phyloP scores from a whole-genome alignment of 2,113 vertebrate species.

The Cyphomyrus plagiostoma region DNA sequence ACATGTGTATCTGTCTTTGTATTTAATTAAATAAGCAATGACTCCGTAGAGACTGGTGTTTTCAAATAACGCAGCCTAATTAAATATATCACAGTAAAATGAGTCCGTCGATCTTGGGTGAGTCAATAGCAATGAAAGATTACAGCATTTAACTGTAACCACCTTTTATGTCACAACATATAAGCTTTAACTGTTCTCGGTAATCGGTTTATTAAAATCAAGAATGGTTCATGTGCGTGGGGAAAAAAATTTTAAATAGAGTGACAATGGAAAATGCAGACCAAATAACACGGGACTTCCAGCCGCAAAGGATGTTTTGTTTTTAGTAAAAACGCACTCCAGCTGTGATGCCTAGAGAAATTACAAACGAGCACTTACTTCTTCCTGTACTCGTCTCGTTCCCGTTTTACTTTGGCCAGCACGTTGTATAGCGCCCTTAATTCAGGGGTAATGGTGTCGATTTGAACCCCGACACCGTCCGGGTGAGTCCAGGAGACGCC shows the following conservation, averaged over 20 bases:
- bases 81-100: neutral
- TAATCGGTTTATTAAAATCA: neutral
- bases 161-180: neutral
- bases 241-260: neutral
- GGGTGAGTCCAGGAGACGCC: slow-evolving; percentile 58
- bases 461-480: slow-evolving; percentile 66
- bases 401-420: slow-evolving; percentile 67
- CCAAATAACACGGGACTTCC: neutral
- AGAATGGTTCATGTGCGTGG: neutral
- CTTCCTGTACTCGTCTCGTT: slow-evolving; percentile 65
- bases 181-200: neutral
- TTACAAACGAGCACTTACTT: slow-evolving; percentile 46
- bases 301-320: neutral
- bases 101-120: neutral
- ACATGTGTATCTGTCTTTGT: neutral
- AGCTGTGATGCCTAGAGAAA: neutral
- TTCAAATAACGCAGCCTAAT: neutral
- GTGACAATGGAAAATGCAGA: neutral
- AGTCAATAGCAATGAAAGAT: neutral
- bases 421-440: slow-evolving; percentile 71
- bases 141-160: neutral
- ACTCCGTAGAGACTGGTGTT: neutral
- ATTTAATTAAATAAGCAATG: neutral
- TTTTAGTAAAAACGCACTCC: neutral
- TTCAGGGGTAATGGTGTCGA: slow-evolving; percentile 72